Evolutionary conservation across 2,113 vertebrate species (phyloP), one percentile per base, ranked within the genome.

Genomic region (Pitta sordida): DNA sequence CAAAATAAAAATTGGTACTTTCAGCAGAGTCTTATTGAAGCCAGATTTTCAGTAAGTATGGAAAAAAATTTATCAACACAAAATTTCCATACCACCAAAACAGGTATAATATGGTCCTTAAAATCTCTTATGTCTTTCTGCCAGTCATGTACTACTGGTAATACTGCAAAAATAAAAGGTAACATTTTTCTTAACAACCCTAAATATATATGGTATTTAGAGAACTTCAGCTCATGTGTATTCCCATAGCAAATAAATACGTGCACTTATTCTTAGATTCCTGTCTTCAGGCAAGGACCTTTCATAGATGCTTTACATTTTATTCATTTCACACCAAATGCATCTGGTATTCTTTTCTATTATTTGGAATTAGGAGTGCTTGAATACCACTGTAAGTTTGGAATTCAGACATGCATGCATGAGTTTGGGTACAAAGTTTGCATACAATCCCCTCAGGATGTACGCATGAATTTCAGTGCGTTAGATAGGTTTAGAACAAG

Each of bases 271-370:
- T 95, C 79, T 96, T 89, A 56, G 67, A 53, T 89, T 90, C 90
- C 76, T 92, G 24, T 96, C 83, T 94, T 94, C 36, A 91, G 84
- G 83, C 90, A 96, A 96, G 62, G 37, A 76, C 21, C 32, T 95
- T 96, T 93, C 73, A 97, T 94, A 93, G 30, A 36, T 93, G 27
- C 74, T 97, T 94, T 94, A 87, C 86, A 96, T 96, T 95, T 97
- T 94, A 83, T 88, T 97, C 76, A 94, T 97, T 97, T 97, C 92
- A 96, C 69, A 95, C 63, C 55, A 96, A 90, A 64, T 90, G 87
- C 92, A 91, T 95, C 87, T 96, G 51, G 83, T 97, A 95, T 94
- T 93, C 53, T 90, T 65, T 86, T 92, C 88, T 82, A 91, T 95
- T 95, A 94, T 96, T 74, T 87, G 53, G 76, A 24, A 75, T 96